Percentiles rank a stretch among this genome's conserved stretches.
Conservation (phyloP, 2,113 vertebrate species). For the Sardina pilchardus region DNA sequence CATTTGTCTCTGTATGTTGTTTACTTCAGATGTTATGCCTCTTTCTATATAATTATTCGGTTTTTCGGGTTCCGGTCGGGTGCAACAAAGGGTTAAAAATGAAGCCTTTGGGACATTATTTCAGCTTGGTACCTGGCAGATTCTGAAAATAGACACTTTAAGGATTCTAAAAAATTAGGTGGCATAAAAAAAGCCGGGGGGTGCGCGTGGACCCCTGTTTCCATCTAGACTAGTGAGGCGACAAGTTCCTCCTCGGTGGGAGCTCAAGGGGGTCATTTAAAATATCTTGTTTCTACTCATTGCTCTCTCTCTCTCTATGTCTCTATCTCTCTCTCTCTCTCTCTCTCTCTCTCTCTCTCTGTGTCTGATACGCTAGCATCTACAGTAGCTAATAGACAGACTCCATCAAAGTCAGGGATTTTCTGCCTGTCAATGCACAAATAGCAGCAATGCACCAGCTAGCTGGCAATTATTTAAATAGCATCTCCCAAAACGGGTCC, state of each 20-base stretch:
- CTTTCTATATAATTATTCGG: too few species aligned
- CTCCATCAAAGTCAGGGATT: background rate
- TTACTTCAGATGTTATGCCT: too few species aligned
- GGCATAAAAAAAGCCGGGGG: too few species aligned
- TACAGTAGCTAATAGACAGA: background rate
- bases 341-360: background rate
- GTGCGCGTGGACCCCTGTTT: too few species aligned
- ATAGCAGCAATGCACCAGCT: conserved; percentile 4
- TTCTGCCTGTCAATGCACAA: background rate
- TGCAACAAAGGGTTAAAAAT: too few species aligned
- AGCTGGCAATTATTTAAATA: conserved; percentile 7
- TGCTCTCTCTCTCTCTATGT: background rate
- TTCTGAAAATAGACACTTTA: too few species aligned
- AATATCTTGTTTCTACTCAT: conserved; percentile 2
- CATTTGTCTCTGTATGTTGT: too few species aligned
- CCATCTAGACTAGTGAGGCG: too few species aligned
- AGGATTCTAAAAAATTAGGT: too few species aligned
- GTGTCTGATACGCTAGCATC: background rate
- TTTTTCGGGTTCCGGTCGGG: too few species aligned
- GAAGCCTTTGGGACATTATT: too few species aligned
- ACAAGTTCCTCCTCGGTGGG: background rate
- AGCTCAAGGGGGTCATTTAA: background rate
- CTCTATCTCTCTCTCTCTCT: background rate
- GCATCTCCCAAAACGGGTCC: background rate
- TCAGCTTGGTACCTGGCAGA: too few species aligned